Evolutionary conservation across 1,140 invertebrate genomes (phyloP).

Genomic region (Pseudomyrmex gracilis): DNA sequence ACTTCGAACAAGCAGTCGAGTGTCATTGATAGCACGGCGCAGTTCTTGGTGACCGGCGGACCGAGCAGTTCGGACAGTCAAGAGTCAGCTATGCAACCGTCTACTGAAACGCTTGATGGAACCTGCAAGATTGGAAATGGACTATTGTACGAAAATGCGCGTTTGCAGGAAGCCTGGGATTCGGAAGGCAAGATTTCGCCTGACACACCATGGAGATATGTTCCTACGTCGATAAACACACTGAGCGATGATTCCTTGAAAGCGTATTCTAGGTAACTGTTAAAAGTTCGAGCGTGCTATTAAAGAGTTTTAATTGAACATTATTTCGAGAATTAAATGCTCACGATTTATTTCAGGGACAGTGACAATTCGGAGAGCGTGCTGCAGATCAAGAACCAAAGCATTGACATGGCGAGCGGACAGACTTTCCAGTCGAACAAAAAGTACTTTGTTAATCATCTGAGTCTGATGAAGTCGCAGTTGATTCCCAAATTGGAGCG

Average conservation of each 20-base stretch:
- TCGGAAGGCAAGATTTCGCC: slow-evolving; percentile 82
- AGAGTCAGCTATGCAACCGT: slow-evolving; percentile 74
- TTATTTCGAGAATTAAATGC: background rate
- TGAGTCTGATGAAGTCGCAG: slow-evolving; percentile 71
- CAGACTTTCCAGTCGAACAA: slow-evolving; percentile 81
- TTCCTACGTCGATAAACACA: slow-evolving; percentile 77
- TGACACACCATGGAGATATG: slow-evolving; percentile 84
- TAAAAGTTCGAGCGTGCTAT: background rate
- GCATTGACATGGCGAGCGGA: slow-evolving; percentile 80
- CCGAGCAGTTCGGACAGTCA: slow-evolving; percentile 76
- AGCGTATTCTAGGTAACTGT: slow-evolving; percentile 65
- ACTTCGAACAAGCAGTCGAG: slow-evolving; percentile 71
- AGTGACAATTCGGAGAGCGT: slow-evolving; percentile 79
- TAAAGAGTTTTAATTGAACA: background rate
- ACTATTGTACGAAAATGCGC: slow-evolving; percentile 82
- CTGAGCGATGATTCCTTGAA: slow-evolving; percentile 79
- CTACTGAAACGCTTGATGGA: slow-evolving; percentile 72
- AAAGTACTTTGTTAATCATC: slow-evolving; percentile 83
- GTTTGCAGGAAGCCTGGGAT: slow-evolving; percentile 84
- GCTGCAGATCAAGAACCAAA: slow-evolving; percentile 82
- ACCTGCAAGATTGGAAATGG: slow-evolving; percentile 82
- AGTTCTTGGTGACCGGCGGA: slow-evolving; percentile 75
- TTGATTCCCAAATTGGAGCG: slow-evolving; percentile 76
- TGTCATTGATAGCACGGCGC: slow-evolving; percentile 74
- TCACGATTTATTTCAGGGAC: slow-evolving; percentile 62